Evolutionary conservation across 2,797 vertebrate species (phyloP).

Genomic region (Columba guinea): DNA sequence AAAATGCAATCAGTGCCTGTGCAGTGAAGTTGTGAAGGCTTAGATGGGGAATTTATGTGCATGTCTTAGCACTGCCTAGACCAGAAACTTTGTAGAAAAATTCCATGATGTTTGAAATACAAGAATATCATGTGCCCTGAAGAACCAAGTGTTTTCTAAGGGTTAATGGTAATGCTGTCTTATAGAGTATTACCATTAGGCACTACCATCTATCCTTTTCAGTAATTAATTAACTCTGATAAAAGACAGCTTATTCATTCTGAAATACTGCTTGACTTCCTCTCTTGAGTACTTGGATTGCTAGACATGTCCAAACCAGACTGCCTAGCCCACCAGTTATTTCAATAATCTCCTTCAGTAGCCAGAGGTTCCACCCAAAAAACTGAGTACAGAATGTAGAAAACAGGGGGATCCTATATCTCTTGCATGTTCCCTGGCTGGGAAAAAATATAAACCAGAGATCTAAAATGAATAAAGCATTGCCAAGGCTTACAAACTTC

Average conservation of each 20-base stretch:
- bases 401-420: neutral
- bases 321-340: neutral
- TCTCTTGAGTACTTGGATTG: neutral
- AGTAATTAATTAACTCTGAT: neutral
- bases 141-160: neutral
- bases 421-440: neutral
- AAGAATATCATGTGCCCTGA: neutral
- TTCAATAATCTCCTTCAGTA: neutral
- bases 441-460: neutral
- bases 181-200: neutral
- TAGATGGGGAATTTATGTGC: neutral
- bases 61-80: neutral
- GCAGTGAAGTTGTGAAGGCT: neutral
- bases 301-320: neutral
- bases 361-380: slow-evolving; percentile 18
- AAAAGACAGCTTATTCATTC: neutral
- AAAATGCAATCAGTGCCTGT: neutral
- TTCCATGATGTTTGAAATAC: neutral
- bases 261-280: neutral
- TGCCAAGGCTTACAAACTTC: neutral
- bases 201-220: neutral
- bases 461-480: neutral
- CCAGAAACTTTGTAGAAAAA: neutral
- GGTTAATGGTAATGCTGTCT: neutral
- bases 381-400: neutral